A percentile compares a stretch with the other conserved stretches of the same genome.
phyloP scores from a whole-genome alignment of 2,797 vertebrate species.

The Capromys pilorides region DNA sequence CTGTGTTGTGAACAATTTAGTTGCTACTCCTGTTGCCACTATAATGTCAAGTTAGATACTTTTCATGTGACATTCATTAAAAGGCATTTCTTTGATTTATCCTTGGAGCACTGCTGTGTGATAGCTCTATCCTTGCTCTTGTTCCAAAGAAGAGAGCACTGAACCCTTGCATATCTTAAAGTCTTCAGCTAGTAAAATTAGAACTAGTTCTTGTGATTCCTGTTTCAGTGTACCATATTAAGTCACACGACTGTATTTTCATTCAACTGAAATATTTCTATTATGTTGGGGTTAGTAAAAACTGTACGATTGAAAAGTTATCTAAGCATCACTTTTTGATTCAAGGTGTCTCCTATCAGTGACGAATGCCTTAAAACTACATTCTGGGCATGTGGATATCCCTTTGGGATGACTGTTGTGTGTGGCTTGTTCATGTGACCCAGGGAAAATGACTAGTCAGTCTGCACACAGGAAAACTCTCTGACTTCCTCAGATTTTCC shows the following conservation, averaged over 20 bases:
- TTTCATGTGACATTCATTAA: slow-evolving; percentile 54
- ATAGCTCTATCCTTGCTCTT: slow-evolving; percentile 39
- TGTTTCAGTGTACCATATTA: neutral
- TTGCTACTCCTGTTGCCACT: slow-evolving; percentile 3
- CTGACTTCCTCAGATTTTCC: neutral
- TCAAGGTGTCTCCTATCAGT: neutral
- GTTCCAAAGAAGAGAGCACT: slow-evolving; percentile 45
- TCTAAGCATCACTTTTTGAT: neutral
- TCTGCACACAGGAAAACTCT: neutral
- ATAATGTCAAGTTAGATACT: slow-evolving; percentile 37
- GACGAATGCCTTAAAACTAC: neutral
- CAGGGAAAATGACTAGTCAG: neutral
- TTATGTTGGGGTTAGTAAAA: neutral
- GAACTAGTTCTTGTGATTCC: neutral
- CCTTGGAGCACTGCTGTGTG: slow-evolving; percentile 47
- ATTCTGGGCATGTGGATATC: neutral
- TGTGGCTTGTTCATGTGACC: neutral
- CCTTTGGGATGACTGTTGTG: neutral
- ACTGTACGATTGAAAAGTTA: neutral
- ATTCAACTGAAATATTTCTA: neutral
- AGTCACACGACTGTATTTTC: neutral
- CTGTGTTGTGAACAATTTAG: slow-evolving; percentile 19
- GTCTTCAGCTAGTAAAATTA: neutral
- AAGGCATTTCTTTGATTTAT: slow-evolving; percentile 57
- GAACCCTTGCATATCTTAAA: neutral